Evolutionary conservation across 1,140 invertebrate species (phyloP).

Genomic region (Stenopsyche tienmushanensis): DNA sequence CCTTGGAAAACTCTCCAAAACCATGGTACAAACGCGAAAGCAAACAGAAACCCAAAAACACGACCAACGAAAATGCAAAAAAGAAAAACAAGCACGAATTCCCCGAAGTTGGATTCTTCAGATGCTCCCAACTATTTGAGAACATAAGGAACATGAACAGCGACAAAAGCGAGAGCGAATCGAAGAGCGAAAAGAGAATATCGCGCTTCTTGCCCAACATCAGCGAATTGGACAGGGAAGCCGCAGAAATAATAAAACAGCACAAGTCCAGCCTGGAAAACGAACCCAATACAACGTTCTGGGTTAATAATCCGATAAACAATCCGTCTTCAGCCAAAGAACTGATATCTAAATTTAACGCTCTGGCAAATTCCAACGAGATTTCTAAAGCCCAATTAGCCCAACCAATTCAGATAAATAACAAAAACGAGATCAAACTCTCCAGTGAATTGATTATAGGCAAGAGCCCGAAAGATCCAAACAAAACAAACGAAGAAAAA

Average conservation of each 20-base stretch:
- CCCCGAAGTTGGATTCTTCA: slow-evolving; percentile 43
- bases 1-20: slow-evolving; percentile 54
- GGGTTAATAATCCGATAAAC: slow-evolving; percentile 1
- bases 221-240: slow-evolving; percentile 77
- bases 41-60: slow-evolving; percentile 44
- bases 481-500: neutral
- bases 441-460: slow-evolving; percentile 10
- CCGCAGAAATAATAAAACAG: slow-evolving; percentile 68
- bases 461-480: neutral
- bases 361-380: slow-evolving; percentile 21
- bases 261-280: slow-evolving; percentile 30
- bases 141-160: slow-evolving; percentile 44
- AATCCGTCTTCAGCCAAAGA: slow-evolving; percentile 37
- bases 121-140: slow-evolving; percentile 46
- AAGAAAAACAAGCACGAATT: slow-evolving; percentile 40
- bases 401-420: neutral
- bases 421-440: slow-evolving; percentile 14
- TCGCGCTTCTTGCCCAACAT: slow-evolving; percentile 69
- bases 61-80: slow-evolving; percentile 40
- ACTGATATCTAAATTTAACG: slow-evolving; percentile 39
- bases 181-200: slow-evolving; percentile 37
- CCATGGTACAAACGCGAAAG: slow-evolving; percentile 65
- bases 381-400: neutral
- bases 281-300: neutral
- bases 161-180: slow-evolving; percentile 26